A percentile compares a stretch with the other conserved stretches of the same genome.
Evolutionary conservation across 2,113 vertebrate genomes (phyloP).

Genomic region (Nycticorax nycticorax): DNA sequence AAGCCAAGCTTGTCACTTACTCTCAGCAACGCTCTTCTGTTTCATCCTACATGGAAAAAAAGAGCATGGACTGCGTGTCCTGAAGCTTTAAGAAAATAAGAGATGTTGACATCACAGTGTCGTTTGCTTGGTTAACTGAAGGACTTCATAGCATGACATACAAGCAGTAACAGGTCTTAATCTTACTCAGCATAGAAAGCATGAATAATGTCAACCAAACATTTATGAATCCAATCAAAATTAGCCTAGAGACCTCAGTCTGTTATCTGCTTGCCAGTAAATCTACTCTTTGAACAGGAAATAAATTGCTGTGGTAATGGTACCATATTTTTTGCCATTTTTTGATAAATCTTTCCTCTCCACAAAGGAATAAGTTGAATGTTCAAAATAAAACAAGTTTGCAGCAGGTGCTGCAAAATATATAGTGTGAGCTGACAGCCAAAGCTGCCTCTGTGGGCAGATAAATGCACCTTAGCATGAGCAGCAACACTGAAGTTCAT

Average conservation of each 20-base stretch:
- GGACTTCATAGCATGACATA: background rate
- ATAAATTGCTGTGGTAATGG: background rate
- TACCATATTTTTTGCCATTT: background rate
- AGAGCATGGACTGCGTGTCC: background rate
- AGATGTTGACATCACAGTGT: background rate
- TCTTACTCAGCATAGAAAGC: background rate
- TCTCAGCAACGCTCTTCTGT: background rate
- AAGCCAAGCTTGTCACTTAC: background rate
- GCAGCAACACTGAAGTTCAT: background rate
- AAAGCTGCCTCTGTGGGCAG: background rate
- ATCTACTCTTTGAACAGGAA: background rate
- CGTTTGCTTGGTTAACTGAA: background rate
- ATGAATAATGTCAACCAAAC: background rate
- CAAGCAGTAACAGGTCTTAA: background rate
- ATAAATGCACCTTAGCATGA: background rate
- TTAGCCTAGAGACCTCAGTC: background rate
- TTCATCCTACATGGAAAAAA: background rate
- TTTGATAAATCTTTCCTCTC: constrained; percentile 3
- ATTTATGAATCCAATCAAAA: constrained; percentile 8
- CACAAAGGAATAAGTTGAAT: background rate
- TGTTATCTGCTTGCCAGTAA: background rate
- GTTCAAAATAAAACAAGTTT: background rate
- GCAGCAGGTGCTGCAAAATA: constrained; percentile 15
- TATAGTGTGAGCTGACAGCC: background rate
- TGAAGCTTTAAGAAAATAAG: background rate